Percentiles rank a stretch among this genome's conserved stretches.
These are phyloP conservation scores for Pseudonaja textilis DNA, from an alignment of 2,113 vertebrate species.

Conservation along the genomic window DNA sequence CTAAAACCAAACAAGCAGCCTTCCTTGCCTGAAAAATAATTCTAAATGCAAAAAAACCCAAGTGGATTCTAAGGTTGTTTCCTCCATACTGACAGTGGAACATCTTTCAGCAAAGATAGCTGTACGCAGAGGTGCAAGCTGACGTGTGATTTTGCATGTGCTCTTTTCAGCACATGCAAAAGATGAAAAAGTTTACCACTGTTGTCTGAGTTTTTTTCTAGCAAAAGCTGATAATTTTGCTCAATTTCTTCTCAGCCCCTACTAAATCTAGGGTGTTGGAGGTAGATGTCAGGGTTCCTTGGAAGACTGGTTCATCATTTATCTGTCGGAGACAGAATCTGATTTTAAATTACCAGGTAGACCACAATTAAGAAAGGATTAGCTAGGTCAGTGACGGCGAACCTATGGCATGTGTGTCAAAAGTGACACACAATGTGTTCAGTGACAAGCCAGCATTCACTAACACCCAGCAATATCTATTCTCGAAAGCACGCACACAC, in stretches of 20 bases:
- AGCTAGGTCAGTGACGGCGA: neutral
- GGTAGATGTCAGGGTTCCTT: neutral
- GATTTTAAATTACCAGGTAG: neutral
- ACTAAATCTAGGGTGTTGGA: neutral
- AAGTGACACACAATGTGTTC: neutral
- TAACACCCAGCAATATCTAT: neutral
- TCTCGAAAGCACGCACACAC: neutral
- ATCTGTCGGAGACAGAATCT: neutral
- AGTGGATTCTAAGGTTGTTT: neutral
- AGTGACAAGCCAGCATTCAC: neutral
- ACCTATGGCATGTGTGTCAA: neutral
- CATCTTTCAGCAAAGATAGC: neutral
- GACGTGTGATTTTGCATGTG: neutral
- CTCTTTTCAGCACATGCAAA: neutral
- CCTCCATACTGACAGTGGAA: neutral
- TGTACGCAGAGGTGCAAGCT: neutral
- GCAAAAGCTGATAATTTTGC: neutral
- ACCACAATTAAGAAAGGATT: neutral
- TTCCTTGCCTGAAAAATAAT: neutral
- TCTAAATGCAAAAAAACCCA: neutral
- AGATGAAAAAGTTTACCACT: neutral
- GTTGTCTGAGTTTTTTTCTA: too few relatives aligned
- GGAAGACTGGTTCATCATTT: neutral
- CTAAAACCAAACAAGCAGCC: neutral
- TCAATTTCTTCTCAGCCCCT: neutral